These are phyloP conservation scores for Microtus montanus DNA, from an alignment of 2,113 vertebrate species.

Conservation along the genomic window DNA sequence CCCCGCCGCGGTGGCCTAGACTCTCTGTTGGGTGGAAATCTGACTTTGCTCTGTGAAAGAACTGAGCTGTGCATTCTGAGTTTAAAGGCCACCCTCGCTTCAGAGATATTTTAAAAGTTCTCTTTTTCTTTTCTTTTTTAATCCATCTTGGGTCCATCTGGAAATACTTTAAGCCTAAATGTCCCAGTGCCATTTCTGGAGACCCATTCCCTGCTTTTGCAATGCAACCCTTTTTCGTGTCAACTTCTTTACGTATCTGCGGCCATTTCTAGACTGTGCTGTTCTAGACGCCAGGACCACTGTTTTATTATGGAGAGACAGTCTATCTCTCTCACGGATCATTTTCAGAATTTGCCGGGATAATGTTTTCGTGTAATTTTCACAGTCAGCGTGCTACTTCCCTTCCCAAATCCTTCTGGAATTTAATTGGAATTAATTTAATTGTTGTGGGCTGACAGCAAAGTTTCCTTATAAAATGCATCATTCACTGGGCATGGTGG, in stretches of 20 bases:
- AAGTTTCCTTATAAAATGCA: neutral
- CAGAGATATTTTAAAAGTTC: neutral
- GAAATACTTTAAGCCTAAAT: conserved; percentile 47
- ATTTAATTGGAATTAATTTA: neutral
- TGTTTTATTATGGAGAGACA: neutral
- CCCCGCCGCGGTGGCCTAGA: neutral
- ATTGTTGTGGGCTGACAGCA: neutral
- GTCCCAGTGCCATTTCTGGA: conserved; percentile 31
- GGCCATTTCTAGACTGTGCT: conserved; percentile 29
- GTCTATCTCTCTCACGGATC: neutral
- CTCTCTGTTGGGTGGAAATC: neutral
- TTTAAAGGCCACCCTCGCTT: conserved; percentile 27
- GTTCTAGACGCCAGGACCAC: conserved; percentile 2
- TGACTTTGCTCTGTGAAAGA: neutral
- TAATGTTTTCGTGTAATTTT: neutral
- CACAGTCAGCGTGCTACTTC: neutral
- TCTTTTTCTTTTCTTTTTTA: neutral
- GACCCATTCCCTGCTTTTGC: neutral
- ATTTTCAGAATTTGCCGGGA: conserved; percentile 6
- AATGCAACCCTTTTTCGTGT: neutral
- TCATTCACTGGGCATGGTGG: neutral
- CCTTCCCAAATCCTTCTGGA: neutral
- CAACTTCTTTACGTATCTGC: neutral
- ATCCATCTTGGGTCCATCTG: conserved; percentile 45
- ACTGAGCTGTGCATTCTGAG: conserved; percentile 4